Evolutionary conservation across 2,113 vertebrate species (phyloP).

Genomic region (Zosterops hypoxanthus): DNA sequence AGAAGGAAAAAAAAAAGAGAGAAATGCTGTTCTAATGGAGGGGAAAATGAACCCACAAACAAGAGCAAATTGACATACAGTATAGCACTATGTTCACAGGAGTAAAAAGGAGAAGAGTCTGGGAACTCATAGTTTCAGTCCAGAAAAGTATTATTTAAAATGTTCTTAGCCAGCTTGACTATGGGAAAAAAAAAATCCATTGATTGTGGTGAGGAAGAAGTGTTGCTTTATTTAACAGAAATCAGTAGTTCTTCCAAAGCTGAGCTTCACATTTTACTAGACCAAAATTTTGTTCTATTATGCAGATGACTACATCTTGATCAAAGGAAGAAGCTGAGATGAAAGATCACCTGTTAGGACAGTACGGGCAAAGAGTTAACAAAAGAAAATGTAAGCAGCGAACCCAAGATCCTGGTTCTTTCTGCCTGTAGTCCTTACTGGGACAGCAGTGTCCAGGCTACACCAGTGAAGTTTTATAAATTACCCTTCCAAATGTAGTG

Average conservation of each 20-base stretch:
- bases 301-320: not conserved
- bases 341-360: not conserved
- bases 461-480: not conserved
- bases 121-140: not conserved
- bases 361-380: not conserved
- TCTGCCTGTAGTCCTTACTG: not conserved
- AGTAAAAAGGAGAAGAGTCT: slow-evolving; percentile 22
- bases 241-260: not conserved
- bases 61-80: slow-evolving; percentile 55
- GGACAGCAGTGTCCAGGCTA: not conserved
- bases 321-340: slow-evolving; percentile 13
- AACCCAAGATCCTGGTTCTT: not conserved
- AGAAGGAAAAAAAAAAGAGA: not conserved
- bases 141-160: not conserved
- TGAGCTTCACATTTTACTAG: not conserved
- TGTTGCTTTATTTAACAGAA: not conserved
- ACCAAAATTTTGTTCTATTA: not conserved
- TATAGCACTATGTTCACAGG: slow-evolving; percentile 7
- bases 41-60: slow-evolving; percentile 62
- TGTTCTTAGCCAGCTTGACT: not conserved
- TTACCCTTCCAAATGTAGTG: not conserved
- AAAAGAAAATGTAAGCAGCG: not conserved
- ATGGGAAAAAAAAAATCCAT: not conserved
- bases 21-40: slow-evolving; percentile 63
- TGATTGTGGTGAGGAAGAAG: not conserved